Evolutionary conservation across 2,113 vertebrate genomes (phyloP).

Genomic region (Callipepla squamata): DNA sequence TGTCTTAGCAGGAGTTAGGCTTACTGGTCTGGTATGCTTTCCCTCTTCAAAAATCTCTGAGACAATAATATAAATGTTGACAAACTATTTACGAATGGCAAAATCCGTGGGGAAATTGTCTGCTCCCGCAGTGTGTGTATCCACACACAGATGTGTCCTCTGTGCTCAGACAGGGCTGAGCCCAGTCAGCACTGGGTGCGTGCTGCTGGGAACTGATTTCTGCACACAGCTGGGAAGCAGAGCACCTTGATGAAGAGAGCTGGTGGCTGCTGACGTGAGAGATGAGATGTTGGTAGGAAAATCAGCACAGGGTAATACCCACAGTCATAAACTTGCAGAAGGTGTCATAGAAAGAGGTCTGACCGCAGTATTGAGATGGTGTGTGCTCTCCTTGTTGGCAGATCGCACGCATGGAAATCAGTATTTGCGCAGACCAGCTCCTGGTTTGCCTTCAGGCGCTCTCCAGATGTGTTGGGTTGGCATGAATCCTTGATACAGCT

Average conservation of each 20-base stretch:
- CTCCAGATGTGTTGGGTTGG: not conserved
- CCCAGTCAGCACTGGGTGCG: not conserved
- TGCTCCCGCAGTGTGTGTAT: fast-evolving
- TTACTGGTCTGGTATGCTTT: not conserved
- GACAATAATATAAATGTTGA: constrained; percentile 1
- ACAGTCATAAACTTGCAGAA: not conserved
- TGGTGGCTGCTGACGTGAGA: not conserved
- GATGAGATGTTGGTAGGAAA: not conserved
- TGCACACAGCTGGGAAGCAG: not conserved
- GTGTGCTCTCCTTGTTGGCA: not conserved
- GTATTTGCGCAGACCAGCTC: not conserved
- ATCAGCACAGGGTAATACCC: not conserved
- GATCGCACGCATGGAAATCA: not conserved
- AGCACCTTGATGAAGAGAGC: fast-evolving
- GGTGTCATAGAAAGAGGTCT: not conserved
- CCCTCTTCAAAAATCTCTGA: not conserved
- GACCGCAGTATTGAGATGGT: not conserved
- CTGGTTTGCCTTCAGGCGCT: constrained; percentile 42
- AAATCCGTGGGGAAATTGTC: not conserved
- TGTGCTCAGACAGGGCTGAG: not conserved
- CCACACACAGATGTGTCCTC: not conserved
- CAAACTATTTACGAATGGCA: not conserved
- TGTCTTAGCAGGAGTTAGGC: not conserved
- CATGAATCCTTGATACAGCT: not conserved
- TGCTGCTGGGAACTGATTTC: not conserved